Base-by-base conservation (phyloP, 1,140 invertebrate genomes). In the Diprion similis region DNA sequence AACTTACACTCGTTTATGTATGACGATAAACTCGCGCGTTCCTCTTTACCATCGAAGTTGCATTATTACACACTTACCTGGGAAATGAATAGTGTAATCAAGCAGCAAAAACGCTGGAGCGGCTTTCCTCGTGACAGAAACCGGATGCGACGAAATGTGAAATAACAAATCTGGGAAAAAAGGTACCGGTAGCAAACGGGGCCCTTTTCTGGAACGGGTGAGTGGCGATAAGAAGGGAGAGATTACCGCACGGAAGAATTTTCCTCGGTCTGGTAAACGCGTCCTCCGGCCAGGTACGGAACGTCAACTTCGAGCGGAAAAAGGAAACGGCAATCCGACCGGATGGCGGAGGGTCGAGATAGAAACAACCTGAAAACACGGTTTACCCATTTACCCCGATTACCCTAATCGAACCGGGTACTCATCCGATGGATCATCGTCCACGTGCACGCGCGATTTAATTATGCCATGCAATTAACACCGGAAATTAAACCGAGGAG, bases 291-390 rank as follows among this genome's bases (percentile, higher is more conserved):
- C 51, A 13, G n/a, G 51, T 59, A 13, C 51, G 4, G n/a, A 59
- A 17, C 51, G n/a, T 17, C 51, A 59, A 59, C 78, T 77, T 51
- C 70, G 72, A 74, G 73, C 78, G 78, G 81, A 81, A 85, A 85
- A 80, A 86, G 84, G 85, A 87, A 87, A 86, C 81, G 82, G 80
- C 80, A 84, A 84, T 83, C 79, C 81, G 75, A 66, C 74, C 68
- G 78, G 78, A 73, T 83, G 83, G 84, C 86, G 83, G 85, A 81
- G 81, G 83, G 82, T 84, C 82, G 80, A 86, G 86, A 88, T 88
- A 88, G 82, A 84, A 79, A 81, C 86, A 87, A 87, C 86, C 86
- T 85, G 81, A 83, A 86, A 86, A 88, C 86, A 87, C 84, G 85
- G 84, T 84, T 88, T 86, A 84, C 84, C 85, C 85, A 87, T 87